Evolutionary conservation across 2,113 vertebrate species (phyloP).

Genomic region (Anhinga rufa): DNA sequence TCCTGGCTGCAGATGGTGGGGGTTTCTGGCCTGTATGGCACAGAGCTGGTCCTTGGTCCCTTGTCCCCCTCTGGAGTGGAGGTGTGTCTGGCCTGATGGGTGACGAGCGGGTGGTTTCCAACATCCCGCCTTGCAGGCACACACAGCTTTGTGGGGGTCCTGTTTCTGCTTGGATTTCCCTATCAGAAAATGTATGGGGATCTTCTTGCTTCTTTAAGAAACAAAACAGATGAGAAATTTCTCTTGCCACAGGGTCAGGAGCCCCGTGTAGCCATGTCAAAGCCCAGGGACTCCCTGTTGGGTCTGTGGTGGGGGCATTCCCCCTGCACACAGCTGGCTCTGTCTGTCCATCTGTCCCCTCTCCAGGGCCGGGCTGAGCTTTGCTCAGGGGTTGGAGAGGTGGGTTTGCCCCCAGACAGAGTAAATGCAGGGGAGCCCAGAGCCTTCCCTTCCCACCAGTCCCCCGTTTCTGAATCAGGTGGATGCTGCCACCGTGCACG

Average conservation of each 20-base stretch:
- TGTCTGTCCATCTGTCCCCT: background rate
- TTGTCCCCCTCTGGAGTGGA: rapidly evolving
- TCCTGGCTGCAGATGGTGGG: background rate
- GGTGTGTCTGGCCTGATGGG: background rate
- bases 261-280: background rate
- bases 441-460: background rate
- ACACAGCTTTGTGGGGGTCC: rapidly evolving
- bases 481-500: rapidly evolving
- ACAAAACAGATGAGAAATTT: background rate
- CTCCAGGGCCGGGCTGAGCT: background rate
- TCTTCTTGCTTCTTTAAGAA: background rate
- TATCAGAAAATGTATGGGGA: background rate
- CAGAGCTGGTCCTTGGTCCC: background rate
- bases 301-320: background rate
- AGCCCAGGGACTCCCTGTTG: background rate
- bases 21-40: background rate
- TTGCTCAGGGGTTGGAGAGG: background rate
- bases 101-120: background rate
- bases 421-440: background rate
- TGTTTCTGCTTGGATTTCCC: background rate
- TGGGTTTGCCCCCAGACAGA: background rate
- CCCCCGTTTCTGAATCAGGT: background rate
- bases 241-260: rapidly evolving
- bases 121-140: background rate
- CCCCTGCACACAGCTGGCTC: background rate